These are phyloP conservation scores for Diplodus puntazzo DNA, from an alignment of 2,797 vertebrate species.

Conservation along the genomic window DNA sequence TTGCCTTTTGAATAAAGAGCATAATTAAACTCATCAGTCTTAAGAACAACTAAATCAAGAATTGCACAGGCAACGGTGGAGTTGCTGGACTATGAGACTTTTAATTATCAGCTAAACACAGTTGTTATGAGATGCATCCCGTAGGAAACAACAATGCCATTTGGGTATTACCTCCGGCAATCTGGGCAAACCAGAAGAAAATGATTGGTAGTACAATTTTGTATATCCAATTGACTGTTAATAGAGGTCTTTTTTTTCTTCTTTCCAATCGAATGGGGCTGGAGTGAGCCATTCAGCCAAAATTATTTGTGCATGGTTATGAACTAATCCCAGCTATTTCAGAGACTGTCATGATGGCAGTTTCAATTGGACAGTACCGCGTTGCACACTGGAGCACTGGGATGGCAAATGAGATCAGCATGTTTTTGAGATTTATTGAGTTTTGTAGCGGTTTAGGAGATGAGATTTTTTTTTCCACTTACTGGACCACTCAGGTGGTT, in stretches of 20 bases:
- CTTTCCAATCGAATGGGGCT: constrained; percentile 17
- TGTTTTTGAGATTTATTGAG: constrained; percentile 57
- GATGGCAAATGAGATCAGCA: constrained; percentile 55
- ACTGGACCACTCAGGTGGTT: constrained; percentile 55
- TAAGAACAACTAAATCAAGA: constrained; percentile 12
- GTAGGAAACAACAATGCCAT: constrained; percentile 3
- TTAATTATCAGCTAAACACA: constrained; percentile 36
- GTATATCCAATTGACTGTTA: constrained; percentile 35
- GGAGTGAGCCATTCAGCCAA: constrained; percentile 40
- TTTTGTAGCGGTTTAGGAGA: constrained; percentile 54
- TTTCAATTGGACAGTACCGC: constrained; percentile 35
- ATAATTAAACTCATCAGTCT: not conserved
- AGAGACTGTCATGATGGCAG: constrained; percentile 22
- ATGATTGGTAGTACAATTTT: constrained; percentile 23
- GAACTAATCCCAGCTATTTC: constrained; percentile 57
- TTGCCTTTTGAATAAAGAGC: not conserved
- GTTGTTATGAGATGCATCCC: constrained; percentile 23
- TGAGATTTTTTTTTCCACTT: constrained; percentile 50
- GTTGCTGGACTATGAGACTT: constrained; percentile 1
- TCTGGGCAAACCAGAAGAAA: constrained; percentile 25
- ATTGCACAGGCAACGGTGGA: constrained; percentile 12
- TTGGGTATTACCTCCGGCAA: constrained; percentile 5
- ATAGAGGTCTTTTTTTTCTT: constrained; percentile 35
- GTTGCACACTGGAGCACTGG: constrained; percentile 22
- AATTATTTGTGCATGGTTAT: constrained; percentile 38